Evolutionary conservation across 1,140 invertebrate genomes (phyloP), one percentile per base, ranked within the genome.

Genomic region (Mercenaria mercenaria): DNA sequence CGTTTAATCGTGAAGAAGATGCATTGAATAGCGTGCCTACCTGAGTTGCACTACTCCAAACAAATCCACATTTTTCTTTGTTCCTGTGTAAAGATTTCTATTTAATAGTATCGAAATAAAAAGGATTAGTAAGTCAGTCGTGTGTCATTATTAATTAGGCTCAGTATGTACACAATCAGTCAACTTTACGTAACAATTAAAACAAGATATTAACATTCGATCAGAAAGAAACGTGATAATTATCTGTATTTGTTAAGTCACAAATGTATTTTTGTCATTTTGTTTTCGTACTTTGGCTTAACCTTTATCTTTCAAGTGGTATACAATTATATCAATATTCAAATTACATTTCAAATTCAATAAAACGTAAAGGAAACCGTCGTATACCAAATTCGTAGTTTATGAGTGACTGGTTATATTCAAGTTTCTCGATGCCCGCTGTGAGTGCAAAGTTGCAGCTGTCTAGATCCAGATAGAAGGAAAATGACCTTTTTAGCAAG

Each of bases 361-460:
- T 10, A 32, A 67, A 2, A 32, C 6, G 10, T 8, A 67, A 50
- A 8, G 43, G 43, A 8, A 47, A 47, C 43, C 15, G 43, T 47
- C 6, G 43, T 26, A 6, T 86, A 34, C 84, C 84, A 37, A 56
- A 87, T 32, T 77, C 34, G 34, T 87, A 87, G 34, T 87, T 61
- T 8, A 87, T n/a, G 0, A 87, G 52, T 10, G 72, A 59, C n/a
- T 76, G 39, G 74, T 76, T 77, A 23, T 56, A 41, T 32, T 20
- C 8, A 20, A 77, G 52, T 34, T 87, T 77, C 32, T 87, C 84
- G 37, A 87, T 77, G 13, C 50, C 50, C 11, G 67, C 56, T 10
- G 8, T 56, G 4, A 77, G 47, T 32, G 18, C 39, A 43, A 50
- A 77, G 34, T 80, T 41, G 41, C 76, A 80, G n/a, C 37, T 29